These are phyloP conservation scores for Penaeus chinensis DNA, from an alignment of 1,140 invertebrate species.

Conservation along the genomic window DNA sequence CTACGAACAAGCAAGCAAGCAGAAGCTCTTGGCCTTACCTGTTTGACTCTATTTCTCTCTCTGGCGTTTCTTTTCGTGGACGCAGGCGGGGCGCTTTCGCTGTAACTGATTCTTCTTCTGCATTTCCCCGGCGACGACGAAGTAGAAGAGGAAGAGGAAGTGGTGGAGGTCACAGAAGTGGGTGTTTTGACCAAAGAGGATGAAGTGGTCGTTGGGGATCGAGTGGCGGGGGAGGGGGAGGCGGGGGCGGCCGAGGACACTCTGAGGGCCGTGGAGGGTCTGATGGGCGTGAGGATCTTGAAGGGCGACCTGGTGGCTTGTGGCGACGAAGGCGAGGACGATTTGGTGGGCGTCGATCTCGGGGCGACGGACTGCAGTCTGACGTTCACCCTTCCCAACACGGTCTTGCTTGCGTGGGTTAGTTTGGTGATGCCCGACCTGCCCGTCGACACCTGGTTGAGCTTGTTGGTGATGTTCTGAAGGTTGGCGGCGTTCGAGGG, in stretches of 20 bases:
- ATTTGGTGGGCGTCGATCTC: background rate
- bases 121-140: slow-evolving; percentile 40
- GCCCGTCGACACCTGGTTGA: background rate
- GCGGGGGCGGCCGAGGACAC: slow-evolving; percentile 3
- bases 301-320: slow-evolving; percentile 28
- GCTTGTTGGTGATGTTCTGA: slow-evolving; percentile 12
- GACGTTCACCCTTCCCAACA: background rate
- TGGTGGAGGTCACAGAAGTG: slow-evolving; percentile 5
- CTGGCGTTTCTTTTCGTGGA: slow-evolving; percentile 71
- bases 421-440: slow-evolving; percentile 13
- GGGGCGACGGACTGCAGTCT: background rate
- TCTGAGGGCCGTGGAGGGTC: slow-evolving; percentile 43
- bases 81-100: slow-evolving; percentile 54
- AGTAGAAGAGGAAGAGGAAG: slow-evolving; percentile 22
- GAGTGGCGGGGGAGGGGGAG: background rate
- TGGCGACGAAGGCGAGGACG: slow-evolving; percentile 7
- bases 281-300: slow-evolving; percentile 44
- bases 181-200: slow-evolving; percentile 44
- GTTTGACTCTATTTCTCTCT: slow-evolving; percentile 72
- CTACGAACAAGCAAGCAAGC: background rate
- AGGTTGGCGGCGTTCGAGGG: slow-evolving; percentile 51
- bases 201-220: background rate
- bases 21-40: slow-evolving; percentile 55
- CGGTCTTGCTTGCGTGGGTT: background rate
- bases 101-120: slow-evolving; percentile 48